Evolutionary conservation across 92 coral and sea anemone genomes (phyloP).

Genomic region (Bergia puertoricense): DNA sequence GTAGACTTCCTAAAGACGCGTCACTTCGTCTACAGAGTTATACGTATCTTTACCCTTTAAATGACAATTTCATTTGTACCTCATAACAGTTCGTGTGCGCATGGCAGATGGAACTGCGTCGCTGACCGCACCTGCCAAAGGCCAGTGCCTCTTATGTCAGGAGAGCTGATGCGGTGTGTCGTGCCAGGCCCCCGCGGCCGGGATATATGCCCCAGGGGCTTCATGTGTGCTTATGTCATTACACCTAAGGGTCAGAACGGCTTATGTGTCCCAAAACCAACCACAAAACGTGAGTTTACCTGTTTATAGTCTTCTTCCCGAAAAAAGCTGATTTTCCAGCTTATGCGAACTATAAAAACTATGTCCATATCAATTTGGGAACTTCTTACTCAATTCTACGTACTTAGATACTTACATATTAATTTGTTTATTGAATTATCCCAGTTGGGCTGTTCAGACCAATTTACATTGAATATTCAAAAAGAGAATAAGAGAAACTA

Average conservation of each 20-base stretch:
- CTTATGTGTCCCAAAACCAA: slow-evolving; percentile 15
- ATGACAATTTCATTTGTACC: neutral
- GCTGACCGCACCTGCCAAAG: slow-evolving; percentile 44
- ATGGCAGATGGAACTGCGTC: slow-evolving; percentile 49
- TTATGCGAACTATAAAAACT: too few species aligned
- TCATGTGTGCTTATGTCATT: slow-evolving; percentile 36
- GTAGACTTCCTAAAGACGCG: too few species aligned
- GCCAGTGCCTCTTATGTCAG: neutral
- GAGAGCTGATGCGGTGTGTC: neutral
- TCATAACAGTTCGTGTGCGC: slow-evolving; percentile 47
- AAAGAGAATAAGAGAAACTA: too few species aligned
- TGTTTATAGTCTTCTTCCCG: neutral
- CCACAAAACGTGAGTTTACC: neutral
- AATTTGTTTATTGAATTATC: too few species aligned
- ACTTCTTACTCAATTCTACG: too few species aligned
- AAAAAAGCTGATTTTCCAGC: too few species aligned
- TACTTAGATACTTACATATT: too few species aligned
- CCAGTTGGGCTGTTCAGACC: too few species aligned
- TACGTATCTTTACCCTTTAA: too few species aligned
- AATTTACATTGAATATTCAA: too few species aligned
- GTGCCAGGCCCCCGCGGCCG: slow-evolving; percentile 34
- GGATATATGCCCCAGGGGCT: slow-evolving; percentile 20
- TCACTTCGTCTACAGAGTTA: too few species aligned
- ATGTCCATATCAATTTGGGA: too few species aligned
- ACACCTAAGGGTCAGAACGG: slow-evolving; percentile 16